Evolutionary conservation across 2,797 vertebrate species (phyloP).

Genomic region (Eremophila alpestris): DNA sequence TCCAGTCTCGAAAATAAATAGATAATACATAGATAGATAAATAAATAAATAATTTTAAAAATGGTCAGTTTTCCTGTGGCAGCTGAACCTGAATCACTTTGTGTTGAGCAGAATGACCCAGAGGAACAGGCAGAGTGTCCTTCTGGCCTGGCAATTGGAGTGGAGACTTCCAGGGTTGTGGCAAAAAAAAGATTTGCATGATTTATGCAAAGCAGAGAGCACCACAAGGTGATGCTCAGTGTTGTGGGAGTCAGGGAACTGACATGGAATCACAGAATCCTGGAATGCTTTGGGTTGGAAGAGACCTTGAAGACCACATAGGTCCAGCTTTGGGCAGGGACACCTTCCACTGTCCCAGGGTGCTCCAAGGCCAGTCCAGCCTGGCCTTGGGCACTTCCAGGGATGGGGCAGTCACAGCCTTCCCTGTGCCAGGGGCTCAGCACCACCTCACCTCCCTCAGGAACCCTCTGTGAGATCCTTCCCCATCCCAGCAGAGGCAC

Average conservation of each 20-base stretch:
- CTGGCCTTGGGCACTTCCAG: not conserved
- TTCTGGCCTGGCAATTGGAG: not conserved
- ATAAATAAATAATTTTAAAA: no score
- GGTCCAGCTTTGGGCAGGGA: not conserved
- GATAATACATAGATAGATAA: accelerated
- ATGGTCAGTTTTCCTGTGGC: accelerated
- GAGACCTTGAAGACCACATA: not conserved
- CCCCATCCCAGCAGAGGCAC: not conserved
- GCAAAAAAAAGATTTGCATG: not conserved
- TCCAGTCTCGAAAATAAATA: not conserved
- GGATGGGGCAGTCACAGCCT: not conserved
- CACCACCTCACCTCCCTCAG: not conserved
- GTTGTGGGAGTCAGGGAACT: not conserved
- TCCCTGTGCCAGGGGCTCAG: not conserved
- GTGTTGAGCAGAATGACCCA: not conserved
- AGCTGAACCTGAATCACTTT: not conserved
- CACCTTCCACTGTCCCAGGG: accelerated
- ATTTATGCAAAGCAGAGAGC: not conserved
- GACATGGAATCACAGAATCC: not conserved
- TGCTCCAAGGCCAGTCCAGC: not conserved
- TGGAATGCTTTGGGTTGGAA: not conserved
- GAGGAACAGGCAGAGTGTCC: not conserved
- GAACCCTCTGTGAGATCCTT: not conserved
- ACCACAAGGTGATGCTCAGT: not conserved
- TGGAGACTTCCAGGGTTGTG: not conserved